Base-by-base conservation (phyloP, 2,888 invertebrate species). In the Drosophila emarginata region DNA sequence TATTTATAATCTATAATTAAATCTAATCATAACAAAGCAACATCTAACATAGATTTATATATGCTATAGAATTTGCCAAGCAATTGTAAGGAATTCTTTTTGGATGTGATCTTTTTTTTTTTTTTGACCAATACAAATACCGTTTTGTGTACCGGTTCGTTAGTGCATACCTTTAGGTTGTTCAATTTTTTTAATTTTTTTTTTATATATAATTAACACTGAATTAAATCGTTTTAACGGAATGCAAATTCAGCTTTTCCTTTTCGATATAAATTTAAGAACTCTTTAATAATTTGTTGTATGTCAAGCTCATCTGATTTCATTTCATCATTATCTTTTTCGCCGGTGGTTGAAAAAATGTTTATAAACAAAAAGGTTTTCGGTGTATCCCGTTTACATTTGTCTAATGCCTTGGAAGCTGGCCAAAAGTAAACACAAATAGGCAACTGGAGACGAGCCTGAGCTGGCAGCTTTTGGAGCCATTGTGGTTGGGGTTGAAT, bases 11-110 rank as follows among this genome's bases (percentile, higher is more conserved):
- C 63, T 82, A 67, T 4, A 9, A 68, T 85, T 78, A 51, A 64
- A 57, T 45, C 45, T 45, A 80, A 82, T 58, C 64, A 61, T 86
- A 84, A 86, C 81, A 82, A 82, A 82, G 81, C 87, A 86, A 86
- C 84, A 80, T 67, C 84, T 81, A 83, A 70, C 51, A 69, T 67
- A 54, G 28, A 54, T 54, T 9, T 45, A 45, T 9, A 45, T 39
- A 39, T 32, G 32, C 11, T 9, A 21, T 45, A 21, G 45, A 67
- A 67, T 57, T 61, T 11, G 50, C 50, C 52, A 74, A 75, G 78
- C 80, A 68, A 66, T 61, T 53, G 59, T 52, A 68, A 70, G 69
- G 65, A 61, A 61, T 59, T 45, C 45, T 45, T 45, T 45, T 45
- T 21, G 56, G 37, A 36, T 54, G 36, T 45, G 64, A 61, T 51